Conservation (phyloP, 1,140 invertebrate genomes). For the Zelostemma sp. region DNA sequence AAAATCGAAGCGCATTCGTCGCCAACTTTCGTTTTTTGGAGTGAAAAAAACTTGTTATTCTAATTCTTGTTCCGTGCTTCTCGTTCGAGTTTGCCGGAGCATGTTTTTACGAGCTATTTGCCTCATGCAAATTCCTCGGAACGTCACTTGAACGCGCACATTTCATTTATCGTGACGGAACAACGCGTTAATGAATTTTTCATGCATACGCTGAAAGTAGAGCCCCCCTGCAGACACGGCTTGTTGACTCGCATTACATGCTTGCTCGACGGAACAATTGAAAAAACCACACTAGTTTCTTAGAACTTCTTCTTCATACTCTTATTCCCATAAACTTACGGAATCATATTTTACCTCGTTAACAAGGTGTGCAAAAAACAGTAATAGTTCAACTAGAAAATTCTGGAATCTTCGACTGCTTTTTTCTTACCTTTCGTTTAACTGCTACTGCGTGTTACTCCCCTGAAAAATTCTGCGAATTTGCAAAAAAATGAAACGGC, state of each 20-base stretch:
- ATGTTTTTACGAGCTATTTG: constrained; percentile 17
- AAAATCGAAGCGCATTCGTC: no score
- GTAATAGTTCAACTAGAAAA: no score
- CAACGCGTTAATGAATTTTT: constrained; percentile 64
- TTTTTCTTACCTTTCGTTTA: no score
- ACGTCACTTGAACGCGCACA: constrained; percentile 18
- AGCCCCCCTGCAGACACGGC: constrained; percentile 58
- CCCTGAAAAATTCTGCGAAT: no score
- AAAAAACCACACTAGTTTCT: constrained; percentile 45
- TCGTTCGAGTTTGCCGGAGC: constrained; percentile 18
- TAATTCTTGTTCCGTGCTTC: background rate
- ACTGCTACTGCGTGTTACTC: no score
- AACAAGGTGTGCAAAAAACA: no score
- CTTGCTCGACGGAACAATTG: constrained; percentile 64
- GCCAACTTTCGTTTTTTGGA: no score
- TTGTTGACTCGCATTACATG: constrained; percentile 67
- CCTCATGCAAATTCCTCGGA: constrained; percentile 22
- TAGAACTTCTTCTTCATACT: constrained; percentile 19
- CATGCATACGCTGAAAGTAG: constrained; percentile 56
- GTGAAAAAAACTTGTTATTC: constrained; percentile 4
- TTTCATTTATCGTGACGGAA: constrained; percentile 55
- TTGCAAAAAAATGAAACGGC: no score
- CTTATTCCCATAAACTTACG: no score
- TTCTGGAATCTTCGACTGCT: no score
- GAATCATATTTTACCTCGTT: no score